Conservation (phyloP, 2,888 invertebrate genomes). For the Hesperia comma region DNA sequence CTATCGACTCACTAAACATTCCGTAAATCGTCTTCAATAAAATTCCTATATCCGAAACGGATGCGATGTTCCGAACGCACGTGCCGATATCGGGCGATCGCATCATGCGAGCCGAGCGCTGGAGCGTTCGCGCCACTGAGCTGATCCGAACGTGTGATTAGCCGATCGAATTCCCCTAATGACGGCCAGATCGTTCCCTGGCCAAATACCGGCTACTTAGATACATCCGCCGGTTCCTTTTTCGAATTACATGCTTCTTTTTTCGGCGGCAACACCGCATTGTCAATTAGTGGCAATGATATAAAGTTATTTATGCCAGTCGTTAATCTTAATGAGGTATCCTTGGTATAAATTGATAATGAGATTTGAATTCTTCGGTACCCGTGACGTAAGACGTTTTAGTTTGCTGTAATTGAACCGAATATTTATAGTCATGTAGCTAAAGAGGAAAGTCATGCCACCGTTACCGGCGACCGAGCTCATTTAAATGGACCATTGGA, state of each 20-base stretch:
- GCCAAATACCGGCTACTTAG: constrained; percentile 45
- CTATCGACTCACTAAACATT: constrained; percentile 7
- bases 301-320: constrained; percentile 59
- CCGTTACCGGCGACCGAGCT: constrained; percentile 12
- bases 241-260: constrained; percentile 38
- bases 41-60: constrained; percentile 40
- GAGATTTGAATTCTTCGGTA: constrained; percentile 42
- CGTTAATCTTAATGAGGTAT: constrained; percentile 51
- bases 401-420: constrained; percentile 23
- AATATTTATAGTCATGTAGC: constrained; percentile 25
- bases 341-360: constrained; percentile 45
- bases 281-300: constrained; percentile 72
- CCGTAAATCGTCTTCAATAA: constrained; percentile 26
- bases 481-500: constrained; percentile 20
- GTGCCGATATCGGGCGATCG: constrained; percentile 50
- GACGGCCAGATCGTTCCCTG: constrained; percentile 46
- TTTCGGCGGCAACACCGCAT: constrained; percentile 45
- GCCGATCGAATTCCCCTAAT: constrained; percentile 63
- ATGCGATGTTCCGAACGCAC: constrained; percentile 60
- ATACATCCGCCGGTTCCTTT: constrained; percentile 70
- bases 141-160: constrained; percentile 51
- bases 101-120: constrained; percentile 45
- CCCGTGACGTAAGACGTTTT: constrained; percentile 31
- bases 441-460: constrained; percentile 31
- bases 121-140: constrained; percentile 63